Evolutionary conservation across 2,888 invertebrate species (phyloP), one percentile per base, ranked within the genome.

Genomic region (Aporophyla lueneburgensis): DNA sequence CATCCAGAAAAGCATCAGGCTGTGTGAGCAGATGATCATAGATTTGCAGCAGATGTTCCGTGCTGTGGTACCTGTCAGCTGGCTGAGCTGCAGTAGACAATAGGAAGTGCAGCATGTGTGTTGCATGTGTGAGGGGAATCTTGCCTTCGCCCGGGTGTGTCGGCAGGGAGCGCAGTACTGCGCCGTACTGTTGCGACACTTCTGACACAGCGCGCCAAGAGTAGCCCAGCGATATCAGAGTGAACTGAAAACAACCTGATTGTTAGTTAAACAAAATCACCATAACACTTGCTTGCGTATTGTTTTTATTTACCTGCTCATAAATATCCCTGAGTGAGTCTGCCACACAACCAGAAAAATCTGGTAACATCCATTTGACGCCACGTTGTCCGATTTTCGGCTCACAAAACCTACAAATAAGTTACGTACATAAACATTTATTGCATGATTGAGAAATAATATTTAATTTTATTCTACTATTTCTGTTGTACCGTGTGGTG

Each of bases 1-100:
- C 97, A 94, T 97, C 97, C 79, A 98, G 97, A 85, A 98, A 97
- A 19, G 98, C 97, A 88, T 97, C 97, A 53, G 97, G 97, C 86
- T 96, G 93, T 79, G 93, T 94, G 69, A 96, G 83, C 58, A 96
- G 87, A 6, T 91, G 93, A 58, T 96, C 95, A 70, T 92, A 96
- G 51, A 96, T 97, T 88, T 97, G 97, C 85, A 98, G 94, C 66
- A 98, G 96, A 85, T 97, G 97, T 92, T 98, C 97, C 58, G 97
- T 96, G 84, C 98, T 97, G 76, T 97, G 97, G 61, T 94, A 71
- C 46, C 93, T 91, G 77, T 96, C 96, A 75, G 70, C 93, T 58
- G 82, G 94, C 68, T 89, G 92, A 0, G 93, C 95, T 84, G 91
- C 96, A 76, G 86, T 94, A 84, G 92, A 96, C 14, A 93, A 88